These are phyloP conservation scores for Echinometra lucunter DNA, from an alignment of 53 echinoderm and acorn worm genomes.

Conservation along the genomic window DNA sequence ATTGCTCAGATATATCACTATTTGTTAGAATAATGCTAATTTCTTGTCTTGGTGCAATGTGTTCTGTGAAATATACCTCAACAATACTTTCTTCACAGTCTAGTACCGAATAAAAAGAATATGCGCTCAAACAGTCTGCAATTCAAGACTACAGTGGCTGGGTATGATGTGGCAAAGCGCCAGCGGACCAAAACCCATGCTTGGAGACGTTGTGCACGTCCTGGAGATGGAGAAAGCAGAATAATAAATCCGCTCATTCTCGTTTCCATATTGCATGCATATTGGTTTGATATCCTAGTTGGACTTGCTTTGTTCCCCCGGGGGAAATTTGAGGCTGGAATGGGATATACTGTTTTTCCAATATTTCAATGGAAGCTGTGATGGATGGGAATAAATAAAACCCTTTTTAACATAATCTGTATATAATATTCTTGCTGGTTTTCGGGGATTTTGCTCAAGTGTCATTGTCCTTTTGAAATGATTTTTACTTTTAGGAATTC, in stretches of 20 bases:
- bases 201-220: constrained; percentile 4
- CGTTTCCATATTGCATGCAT: constrained; percentile 41
- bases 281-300: constrained; percentile 31
- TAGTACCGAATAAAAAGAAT: neutral
- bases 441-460: neutral
- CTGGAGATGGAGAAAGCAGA: neutral
- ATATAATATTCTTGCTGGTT: neutral
- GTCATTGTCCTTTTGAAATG: neutral
- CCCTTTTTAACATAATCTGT: neutral
- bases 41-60: neutral
- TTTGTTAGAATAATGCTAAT: neutral
- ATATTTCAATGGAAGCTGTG: neutral
- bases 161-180: neutral
- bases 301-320: constrained; percentile 35
- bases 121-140: neutral
- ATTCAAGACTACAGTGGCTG: neutral
- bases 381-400: neutral
- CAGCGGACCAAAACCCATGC: neutral
- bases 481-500: too few relatives aligned
- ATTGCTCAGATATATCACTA: neutral
- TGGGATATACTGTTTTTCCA: constrained; percentile 36
- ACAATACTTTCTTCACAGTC: too few relatives aligned
- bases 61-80: neutral
- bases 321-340: constrained; percentile 23
- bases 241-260: constrained; percentile 13